Evolutionary conservation across 2,797 vertebrate genomes (phyloP), one percentile per base, ranked within the genome.

Genomic region (Coccyzus lansbergi): DNA sequence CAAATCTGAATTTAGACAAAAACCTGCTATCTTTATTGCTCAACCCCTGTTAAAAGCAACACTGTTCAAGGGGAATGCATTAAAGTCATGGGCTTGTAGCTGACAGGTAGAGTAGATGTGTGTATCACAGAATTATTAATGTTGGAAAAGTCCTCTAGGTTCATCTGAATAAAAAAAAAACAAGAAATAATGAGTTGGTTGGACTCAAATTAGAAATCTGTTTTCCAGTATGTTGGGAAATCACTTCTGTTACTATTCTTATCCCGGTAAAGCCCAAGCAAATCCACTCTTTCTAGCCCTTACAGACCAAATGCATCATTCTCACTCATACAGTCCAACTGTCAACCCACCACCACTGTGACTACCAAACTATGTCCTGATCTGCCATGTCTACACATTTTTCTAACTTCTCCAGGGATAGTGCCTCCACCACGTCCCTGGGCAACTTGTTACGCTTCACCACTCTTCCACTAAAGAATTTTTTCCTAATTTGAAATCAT

Each of bases 251-350:
- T 75, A 15, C 8, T 77, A 1, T 29, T 71, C 68, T n/a, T 81
- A 36, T 72, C 34, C 71, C 38, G 22, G 58, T 77, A 82, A 86
- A 85, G n/a, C 58, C 79, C 55, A 83, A 67, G 36, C 31, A 22
- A 42, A 93, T 78, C 63, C 33, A 60, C 64, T 60, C 2, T 91
- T 91, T 83, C 74, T 28, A 29, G 51, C 38, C 40, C 70, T 93
- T 86, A 72, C 52, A 53, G 19, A 68, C 69, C 24, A 90, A 95
- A 95, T 83, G 63, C 70, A 95, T 90, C 83, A 80, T 95, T 90
- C 85, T 93, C 86, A 75, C 83, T 95, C 90, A 90, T 90, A 88
- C 44, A 20, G 20, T 46, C 44, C 44, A 46, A 46, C 19, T 16
- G 19, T 20, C 44, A 46, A 16, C 20, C 44, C 44, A 46, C 19